A percentile compares a stretch with the other conserved stretches of the same genome.
These are phyloP conservation scores for Larimichthys polyactis DNA, from an alignment of 2,113 vertebrate genomes.

Conservation along the genomic window DNA sequence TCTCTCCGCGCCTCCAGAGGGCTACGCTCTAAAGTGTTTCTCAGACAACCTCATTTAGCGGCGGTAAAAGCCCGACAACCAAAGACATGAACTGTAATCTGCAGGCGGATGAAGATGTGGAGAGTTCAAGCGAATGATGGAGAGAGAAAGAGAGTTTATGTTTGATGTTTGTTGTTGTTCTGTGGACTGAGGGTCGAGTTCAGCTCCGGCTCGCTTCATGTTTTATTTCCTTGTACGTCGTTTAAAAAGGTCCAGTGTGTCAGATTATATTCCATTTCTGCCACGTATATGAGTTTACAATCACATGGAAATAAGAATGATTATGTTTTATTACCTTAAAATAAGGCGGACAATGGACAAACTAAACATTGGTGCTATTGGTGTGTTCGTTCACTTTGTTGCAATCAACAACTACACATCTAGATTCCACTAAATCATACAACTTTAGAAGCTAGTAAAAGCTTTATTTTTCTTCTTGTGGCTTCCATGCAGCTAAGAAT, in stretches of 20 bases:
- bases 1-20: conserved; percentile 19
- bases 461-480: too few relatives aligned
- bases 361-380: too few relatives aligned
- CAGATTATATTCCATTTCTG: too few relatives aligned
- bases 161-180: not conserved
- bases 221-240: not conserved
- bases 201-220: not conserved
- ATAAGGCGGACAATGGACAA: too few relatives aligned
- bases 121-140: not conserved
- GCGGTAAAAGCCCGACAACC: conserved; percentile 35
- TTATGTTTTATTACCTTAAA: too few relatives aligned
- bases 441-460: too few relatives aligned
- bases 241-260: not conserved
- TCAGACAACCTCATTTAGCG: conserved; percentile 48
- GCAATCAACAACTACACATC: too few relatives aligned
- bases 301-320: too few relatives aligned
- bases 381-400: too few relatives aligned
- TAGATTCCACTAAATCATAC: too few relatives aligned
- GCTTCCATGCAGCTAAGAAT: too few relatives aligned
- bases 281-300: too few relatives aligned
- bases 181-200: not conserved
- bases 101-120: conserved; percentile 24
- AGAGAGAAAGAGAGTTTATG: not conserved
- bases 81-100: conserved; percentile 33
- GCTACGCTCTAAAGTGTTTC: conserved; percentile 36